These are phyloP conservation scores for Siphamia tubifer DNA, from an alignment of 2,113 vertebrate species.

Conservation along the genomic window DNA sequence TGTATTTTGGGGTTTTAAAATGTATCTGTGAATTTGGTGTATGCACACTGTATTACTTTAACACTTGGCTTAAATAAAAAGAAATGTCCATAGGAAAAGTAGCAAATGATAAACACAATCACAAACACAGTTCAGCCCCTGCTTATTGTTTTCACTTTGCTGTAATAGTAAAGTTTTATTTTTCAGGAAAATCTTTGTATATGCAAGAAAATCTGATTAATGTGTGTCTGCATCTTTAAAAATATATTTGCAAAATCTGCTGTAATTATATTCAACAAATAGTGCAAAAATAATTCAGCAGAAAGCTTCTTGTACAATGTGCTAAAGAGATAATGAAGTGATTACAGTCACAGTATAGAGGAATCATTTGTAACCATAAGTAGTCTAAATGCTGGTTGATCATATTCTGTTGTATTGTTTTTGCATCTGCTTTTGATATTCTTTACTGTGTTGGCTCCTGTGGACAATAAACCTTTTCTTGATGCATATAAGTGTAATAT, in stretches of 20 bases:
- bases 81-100: constrained; percentile 23
- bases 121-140: constrained; percentile 44
- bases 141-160: constrained; percentile 6
- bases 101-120: constrained; percentile 31
- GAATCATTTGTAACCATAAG: constrained; percentile 25
- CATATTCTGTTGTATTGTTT: constrained; percentile 30
- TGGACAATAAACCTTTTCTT: constrained; percentile 67
- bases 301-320: constrained; percentile 22
- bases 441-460: constrained; percentile 54
- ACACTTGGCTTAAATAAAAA: constrained; percentile 25
- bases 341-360: constrained; percentile 10
- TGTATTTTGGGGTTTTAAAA: constrained; percentile 38
- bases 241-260: constrained; percentile 25
- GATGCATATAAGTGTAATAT: constrained; percentile 15
- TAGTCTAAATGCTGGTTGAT: constrained; percentile 32
- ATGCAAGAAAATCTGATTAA: constrained; percentile 13
- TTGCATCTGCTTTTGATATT: constrained; percentile 43
- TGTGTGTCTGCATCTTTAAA: constrained; percentile 25
- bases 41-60: constrained; percentile 47
- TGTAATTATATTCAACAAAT: constrained; percentile 14
- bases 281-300: background rate
- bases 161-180: constrained; percentile 23
- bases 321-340: constrained; percentile 21
- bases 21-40: constrained; percentile 49
- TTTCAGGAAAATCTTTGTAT: constrained; percentile 4